Evolutionary conservation across 1,140 invertebrate genomes (phyloP), one percentile per base, ranked within the genome.

Genomic region (Anastatus disparis): DNA sequence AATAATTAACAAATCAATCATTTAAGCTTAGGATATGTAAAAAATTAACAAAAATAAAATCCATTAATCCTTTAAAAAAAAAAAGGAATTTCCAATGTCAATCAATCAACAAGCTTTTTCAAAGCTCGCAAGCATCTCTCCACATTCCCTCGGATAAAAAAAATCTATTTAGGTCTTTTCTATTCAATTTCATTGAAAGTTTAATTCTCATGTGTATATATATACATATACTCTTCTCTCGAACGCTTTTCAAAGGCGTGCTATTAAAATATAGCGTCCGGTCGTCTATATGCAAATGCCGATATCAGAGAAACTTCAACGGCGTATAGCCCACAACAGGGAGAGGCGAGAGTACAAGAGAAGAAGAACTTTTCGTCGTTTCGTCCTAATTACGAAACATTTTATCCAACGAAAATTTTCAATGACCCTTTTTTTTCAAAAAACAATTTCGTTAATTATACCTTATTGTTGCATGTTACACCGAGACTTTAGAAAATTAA

Each of bases 271-370:
- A 22, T 22, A 62, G 55, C 20, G 50, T 27, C 31, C 42, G 56
- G 44, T 61, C 48, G 22, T 70, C 52, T 70, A 63, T 56, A 70
- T 70, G 68, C 50, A 70, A 70, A 70, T 70, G 15, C n/a, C 42
- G 10, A n/a, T n/a, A n/a, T n/a, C n/a, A n/a, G n/a, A n/a, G n/a
- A n/a, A n/a, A n/a, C n/a, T n/a, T n/a, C n/a, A n/a, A n/a, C n/a
- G n/a, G n/a, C n/a, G n/a, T n/a, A n/a, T n/a, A n/a, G n/a, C n/a
- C n/a, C n/a, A n/a, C n/a, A n/a, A n/a, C n/a, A n/a, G n/a, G n/a
- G n/a, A 15, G 12, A 42, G 17, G 31, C 31, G 31, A 35, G 29
- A 44, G 31, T 59, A 15, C 3, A 6, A 2, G 46, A 20, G 46
- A 2, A 50, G n/a, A n/a, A n/a, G 22, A 8, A 67, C 2, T 29